Evolutionary conservation across 2,888 invertebrate species (phyloP).

Genomic region (Melieria picta): DNA sequence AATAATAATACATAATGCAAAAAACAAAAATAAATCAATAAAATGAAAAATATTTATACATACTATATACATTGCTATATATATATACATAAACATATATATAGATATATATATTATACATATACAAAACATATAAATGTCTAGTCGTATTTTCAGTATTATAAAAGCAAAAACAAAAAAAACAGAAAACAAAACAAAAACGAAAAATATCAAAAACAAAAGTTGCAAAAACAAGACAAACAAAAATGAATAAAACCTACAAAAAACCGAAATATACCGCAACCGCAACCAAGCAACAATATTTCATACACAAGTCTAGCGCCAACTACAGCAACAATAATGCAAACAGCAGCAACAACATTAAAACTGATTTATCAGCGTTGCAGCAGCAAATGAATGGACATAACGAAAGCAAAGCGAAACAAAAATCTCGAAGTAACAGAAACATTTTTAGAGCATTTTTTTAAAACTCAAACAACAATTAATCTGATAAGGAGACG

Average conservation of each 20-base stretch:
- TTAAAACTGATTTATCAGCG: conserved; percentile 35
- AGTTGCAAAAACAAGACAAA: conserved; percentile 38
- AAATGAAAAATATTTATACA: conserved; percentile 48
- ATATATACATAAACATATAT: conserved; percentile 31
- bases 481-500: conserved; percentile 37
- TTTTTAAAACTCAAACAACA: conserved; percentile 51
- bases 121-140: conserved; percentile 56
- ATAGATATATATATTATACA: conserved; percentile 21
- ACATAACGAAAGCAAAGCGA: conserved; percentile 36
- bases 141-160: conserved; percentile 66
- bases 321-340: conserved; percentile 32
- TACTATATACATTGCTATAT: conserved; percentile 24
- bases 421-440: conserved; percentile 32
- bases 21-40: conserved; percentile 42
- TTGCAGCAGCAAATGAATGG: conserved; percentile 42
- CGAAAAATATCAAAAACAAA: conserved; percentile 42
- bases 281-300: conserved; percentile 17
- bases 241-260: conserved; percentile 34
- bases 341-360: conserved; percentile 30
- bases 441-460: conserved; percentile 49
- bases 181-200: conserved; percentile 30
- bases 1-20: conserved; percentile 42
- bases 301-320: conserved; percentile 14
- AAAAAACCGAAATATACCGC: conserved; percentile 29
- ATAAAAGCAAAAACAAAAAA: conserved; percentile 48